Conservation (phyloP, 2,888 invertebrate genomes). For the Bugulina stolonifera region DNA sequence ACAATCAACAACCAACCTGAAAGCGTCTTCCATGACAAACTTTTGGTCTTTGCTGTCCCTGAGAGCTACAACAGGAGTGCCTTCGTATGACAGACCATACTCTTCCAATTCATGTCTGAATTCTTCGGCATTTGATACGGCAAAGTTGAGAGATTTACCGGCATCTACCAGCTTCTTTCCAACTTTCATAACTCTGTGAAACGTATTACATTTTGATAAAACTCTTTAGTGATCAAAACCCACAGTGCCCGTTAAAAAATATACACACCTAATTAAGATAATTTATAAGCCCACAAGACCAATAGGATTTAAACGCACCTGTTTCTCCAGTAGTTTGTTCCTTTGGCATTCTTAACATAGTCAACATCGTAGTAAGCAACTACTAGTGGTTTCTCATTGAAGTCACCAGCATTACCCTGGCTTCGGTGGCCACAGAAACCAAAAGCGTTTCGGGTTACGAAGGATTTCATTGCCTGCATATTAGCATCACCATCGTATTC, state of each 20-base stretch:
- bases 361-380: conserved; percentile 90
- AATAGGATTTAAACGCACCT: conserved; percentile 43
- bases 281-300: no score
- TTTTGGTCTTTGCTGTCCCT: conserved; percentile 79
- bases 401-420: conserved; percentile 75
- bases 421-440: conserved; percentile 88
- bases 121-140: conserved; percentile 84
- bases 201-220: not conserved
- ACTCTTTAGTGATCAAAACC: no score
- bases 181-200: conserved; percentile 73
- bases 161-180: conserved; percentile 64
- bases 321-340: conserved; percentile 83
- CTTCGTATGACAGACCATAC: conserved; percentile 69
- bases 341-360: conserved; percentile 92
- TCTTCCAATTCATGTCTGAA: conserved; percentile 91
- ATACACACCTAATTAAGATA: no score
- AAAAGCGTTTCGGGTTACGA: conserved; percentile 81
- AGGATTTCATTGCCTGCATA: conserved; percentile 66
- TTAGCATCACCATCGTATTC: conserved; percentile 69
- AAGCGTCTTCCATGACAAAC: conserved; percentile 80
- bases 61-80: conserved; percentile 81
- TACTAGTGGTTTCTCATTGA: conserved; percentile 74
- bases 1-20: conserved; percentile 65
- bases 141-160: conserved; percentile 66
- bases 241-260: no score